Percentiles rank a stretch among this genome's conserved stretches.
These are phyloP conservation scores for Ornithoptera priamus DNA, from an alignment of 2,888 invertebrate species.

Conservation along the genomic window DNA sequence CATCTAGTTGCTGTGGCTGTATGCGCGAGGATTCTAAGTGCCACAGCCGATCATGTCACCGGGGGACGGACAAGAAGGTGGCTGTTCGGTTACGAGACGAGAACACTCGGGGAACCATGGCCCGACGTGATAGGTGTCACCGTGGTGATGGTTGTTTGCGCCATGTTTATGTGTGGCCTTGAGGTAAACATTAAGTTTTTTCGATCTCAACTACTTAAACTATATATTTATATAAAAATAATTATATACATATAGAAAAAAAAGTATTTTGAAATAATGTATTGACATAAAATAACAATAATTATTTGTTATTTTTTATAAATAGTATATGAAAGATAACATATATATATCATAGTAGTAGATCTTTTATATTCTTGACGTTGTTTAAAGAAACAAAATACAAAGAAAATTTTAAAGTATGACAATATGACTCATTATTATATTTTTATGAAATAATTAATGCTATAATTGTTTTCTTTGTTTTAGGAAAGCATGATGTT, in stretches of 20 bases:
- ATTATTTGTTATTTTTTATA: too few species aligned
- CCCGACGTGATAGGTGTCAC: slow-evolving; percentile 82
- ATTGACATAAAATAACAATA: too few species aligned
- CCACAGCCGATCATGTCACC: slow-evolving; percentile 82
- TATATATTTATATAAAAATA: too few species aligned
- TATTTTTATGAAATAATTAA: not conserved
- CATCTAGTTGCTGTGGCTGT: slow-evolving; percentile 81
- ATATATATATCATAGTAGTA: too few species aligned
- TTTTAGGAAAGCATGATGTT: slow-evolving; percentile 76
- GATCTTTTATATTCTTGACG: too few species aligned
- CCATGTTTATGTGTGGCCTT: slow-evolving; percentile 82
- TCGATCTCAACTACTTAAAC: too few species aligned
- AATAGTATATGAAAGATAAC: too few species aligned
- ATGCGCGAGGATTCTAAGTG: slow-evolving; percentile 81
- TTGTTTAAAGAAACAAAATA: too few species aligned
- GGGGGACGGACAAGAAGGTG: slow-evolving; percentile 80
- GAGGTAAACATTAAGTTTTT: slow-evolving; percentile 61
- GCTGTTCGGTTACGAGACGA: slow-evolving; percentile 80
- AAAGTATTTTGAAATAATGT: too few species aligned
- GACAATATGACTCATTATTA: too few species aligned
- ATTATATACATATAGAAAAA: too few species aligned
- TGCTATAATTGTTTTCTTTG: not conserved
- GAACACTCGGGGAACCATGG: slow-evolving; percentile 81
- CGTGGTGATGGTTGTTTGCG: slow-evolving; percentile 80
- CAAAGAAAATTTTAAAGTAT: too few species aligned